Evolutionary conservation across 2,888 invertebrate species (phyloP).

Genomic region (Phymatocera aterrima): DNA sequence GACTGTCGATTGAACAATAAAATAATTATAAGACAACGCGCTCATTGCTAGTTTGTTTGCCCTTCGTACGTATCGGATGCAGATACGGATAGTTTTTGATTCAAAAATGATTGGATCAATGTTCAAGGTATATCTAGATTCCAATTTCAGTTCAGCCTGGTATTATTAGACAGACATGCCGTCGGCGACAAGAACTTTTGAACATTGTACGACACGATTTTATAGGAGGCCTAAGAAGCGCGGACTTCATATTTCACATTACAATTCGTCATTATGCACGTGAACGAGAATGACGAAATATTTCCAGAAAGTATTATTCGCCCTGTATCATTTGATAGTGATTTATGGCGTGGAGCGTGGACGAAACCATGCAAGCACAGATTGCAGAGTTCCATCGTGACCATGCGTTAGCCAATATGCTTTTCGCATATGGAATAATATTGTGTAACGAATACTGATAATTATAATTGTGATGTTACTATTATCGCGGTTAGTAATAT

Average conservation of each 20-base stretch:
- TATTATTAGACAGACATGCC: background rate
- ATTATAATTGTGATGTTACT: conserved; percentile 20
- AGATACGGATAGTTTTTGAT: background rate
- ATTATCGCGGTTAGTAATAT: conserved; percentile 5
- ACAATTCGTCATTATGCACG: background rate
- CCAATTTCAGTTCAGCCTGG: background rate
- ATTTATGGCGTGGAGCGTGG: background rate
- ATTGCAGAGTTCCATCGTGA: background rate
- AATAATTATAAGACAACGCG: background rate
- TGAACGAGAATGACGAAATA: background rate
- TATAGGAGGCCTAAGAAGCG: background rate
- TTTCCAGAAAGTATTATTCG: background rate
- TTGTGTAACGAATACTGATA: background rate
- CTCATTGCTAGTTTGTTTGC: background rate
- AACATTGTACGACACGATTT: background rate
- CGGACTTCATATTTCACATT: background rate
- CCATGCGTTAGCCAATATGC: background rate
- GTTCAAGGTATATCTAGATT: background rate
- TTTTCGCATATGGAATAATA: background rate
- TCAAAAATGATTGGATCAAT: background rate
- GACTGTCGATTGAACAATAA: background rate
- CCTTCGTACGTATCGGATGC: background rate
- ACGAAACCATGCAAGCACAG: background rate
- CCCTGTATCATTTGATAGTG: background rate
- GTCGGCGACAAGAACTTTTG: background rate